Evolutionary conservation across 2,797 vertebrate species (phyloP).

Genomic region (Chloroceryle inda): DNA sequence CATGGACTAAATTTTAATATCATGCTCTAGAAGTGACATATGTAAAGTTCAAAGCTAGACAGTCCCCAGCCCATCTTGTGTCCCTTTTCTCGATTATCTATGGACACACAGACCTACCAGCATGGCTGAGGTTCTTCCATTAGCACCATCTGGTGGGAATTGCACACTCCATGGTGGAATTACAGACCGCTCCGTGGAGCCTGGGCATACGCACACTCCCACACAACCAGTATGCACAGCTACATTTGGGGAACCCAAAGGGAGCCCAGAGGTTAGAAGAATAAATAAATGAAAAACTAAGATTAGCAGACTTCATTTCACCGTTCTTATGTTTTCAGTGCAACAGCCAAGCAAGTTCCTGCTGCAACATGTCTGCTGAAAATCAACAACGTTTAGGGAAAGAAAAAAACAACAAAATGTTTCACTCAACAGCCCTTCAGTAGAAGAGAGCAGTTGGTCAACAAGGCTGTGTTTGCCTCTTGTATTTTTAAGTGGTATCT

Average conservation of each 20-base stretch:
- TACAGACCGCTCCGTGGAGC: background rate
- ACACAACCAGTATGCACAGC: background rate
- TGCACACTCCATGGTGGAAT: background rate
- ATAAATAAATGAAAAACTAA: background rate
- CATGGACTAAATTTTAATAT: background rate
- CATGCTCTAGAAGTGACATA: background rate
- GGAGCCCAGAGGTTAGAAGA: background rate
- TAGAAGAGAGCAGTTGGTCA: background rate
- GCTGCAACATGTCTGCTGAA: background rate
- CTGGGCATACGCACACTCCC: background rate
- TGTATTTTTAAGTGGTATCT: background rate
- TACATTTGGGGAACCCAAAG: background rate
- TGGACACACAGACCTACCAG: background rate
- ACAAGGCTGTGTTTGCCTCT: background rate
- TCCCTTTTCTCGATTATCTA: background rate
- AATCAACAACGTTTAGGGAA: background rate
- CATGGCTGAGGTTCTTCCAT: background rate
- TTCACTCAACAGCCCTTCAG: background rate
- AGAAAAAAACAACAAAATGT: background rate
- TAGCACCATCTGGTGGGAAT: constrained; percentile 24
- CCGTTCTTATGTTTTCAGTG: background rate
- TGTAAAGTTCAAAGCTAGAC: background rate
- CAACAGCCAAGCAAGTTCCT: background rate
- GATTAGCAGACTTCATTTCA: background rate
- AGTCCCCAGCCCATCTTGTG: background rate